These are phyloP conservation scores for Vannuccia rotundouncinata DNA, from an alignment of 2,888 invertebrate genomes.

Conservation along the genomic window DNA sequence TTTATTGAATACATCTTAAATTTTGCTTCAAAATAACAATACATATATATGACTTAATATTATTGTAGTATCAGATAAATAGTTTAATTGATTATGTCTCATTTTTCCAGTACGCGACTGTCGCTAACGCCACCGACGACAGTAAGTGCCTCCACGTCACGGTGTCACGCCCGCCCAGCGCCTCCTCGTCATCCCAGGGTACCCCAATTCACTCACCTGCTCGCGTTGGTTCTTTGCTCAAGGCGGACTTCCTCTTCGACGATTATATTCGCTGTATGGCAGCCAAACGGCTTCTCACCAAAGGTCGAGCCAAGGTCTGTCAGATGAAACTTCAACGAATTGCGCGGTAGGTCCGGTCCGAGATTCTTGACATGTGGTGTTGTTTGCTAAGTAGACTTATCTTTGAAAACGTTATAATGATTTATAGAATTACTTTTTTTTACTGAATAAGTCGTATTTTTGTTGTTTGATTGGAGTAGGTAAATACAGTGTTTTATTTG, in stretches of 20 bases:
- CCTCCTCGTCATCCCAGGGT: constrained; percentile 55
- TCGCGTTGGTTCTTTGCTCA: constrained; percentile 44
- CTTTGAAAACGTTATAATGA: too few species aligned
- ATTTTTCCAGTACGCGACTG: constrained; percentile 74
- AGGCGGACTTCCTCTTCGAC: constrained; percentile 90
- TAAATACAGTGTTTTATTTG: too few species aligned
- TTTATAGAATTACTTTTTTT: too few species aligned
- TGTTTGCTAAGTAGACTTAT: too few species aligned
- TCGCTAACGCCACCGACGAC: constrained; percentile 89
- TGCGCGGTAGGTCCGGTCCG: constrained; percentile 36
- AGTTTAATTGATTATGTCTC: too few species aligned
- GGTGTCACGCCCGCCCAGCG: constrained; percentile 67
- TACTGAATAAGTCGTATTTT: too few species aligned
- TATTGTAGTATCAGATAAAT: too few species aligned
- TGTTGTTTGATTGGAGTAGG: too few species aligned
- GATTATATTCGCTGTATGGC: constrained; percentile 99
- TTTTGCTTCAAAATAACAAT: too few species aligned
- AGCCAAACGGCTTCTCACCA: constrained; percentile 75
- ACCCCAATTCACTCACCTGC: neutral
- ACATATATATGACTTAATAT: too few species aligned
- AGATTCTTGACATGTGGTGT: too few species aligned
- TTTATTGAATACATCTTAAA: too few species aligned
- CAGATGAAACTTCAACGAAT: constrained; percentile 33
- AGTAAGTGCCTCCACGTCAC: constrained; percentile 87
- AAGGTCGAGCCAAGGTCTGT: constrained; percentile 49